Conservation (phyloP, 2,888 invertebrate genomes). For the Blera fallax region DNA sequence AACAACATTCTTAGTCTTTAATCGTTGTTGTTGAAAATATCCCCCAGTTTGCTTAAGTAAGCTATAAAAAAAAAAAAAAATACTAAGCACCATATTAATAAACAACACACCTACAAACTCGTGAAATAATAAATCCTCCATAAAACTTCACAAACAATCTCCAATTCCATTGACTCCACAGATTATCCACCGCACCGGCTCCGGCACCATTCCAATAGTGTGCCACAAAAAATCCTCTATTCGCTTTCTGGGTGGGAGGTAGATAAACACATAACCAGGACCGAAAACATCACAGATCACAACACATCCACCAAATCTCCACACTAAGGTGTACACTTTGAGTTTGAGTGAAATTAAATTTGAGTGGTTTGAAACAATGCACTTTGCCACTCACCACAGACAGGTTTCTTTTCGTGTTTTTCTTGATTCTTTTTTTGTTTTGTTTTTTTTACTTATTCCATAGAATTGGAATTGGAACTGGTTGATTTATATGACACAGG, state of each 20-base stretch:
- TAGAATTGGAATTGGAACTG: conserved; percentile 68
- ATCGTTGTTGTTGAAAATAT: neutral
- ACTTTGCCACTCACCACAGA: conserved; percentile 28
- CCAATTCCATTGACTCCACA: conserved; percentile 18
- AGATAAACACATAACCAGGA: conserved; percentile 17
- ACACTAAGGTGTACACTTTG: neutral
- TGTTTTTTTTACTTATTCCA: conserved; percentile 40
- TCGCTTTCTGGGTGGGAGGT: conserved; percentile 43
- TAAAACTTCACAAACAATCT: conserved; percentile 12
- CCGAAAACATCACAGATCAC: neutral
- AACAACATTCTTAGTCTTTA: neutral
- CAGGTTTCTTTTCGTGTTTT: conserved; percentile 32
- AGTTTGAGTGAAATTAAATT: conserved; percentile 32
- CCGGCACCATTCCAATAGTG: conserved; percentile 21
- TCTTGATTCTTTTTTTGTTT: conserved; percentile 27
- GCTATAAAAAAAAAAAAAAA: conserved; percentile 13
- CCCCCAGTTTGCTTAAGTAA: neutral
- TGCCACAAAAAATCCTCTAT: conserved; percentile 34
- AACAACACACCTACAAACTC: neutral
- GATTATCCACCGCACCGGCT: conserved; percentile 13
- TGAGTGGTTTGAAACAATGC: conserved; percentile 49
- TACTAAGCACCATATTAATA: neutral
- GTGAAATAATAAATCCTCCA: neutral
- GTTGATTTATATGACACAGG: conserved; percentile 68
- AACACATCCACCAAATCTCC: conserved; percentile 5